Conservation (phyloP, 2,113 vertebrate species). For the Lota lota region DNA sequence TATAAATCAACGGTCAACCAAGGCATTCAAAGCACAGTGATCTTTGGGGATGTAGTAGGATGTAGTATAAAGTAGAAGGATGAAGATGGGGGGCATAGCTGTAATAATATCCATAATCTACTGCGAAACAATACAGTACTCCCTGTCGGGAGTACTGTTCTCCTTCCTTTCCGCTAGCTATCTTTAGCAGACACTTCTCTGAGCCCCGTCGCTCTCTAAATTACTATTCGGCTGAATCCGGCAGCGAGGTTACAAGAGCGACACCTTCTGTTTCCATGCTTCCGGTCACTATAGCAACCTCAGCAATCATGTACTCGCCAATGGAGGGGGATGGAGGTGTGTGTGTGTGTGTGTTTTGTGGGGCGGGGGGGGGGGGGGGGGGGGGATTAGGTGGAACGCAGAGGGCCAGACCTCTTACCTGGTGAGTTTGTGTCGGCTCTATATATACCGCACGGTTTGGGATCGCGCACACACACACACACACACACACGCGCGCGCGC, state of each 20-base stretch:
- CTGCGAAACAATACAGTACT: neutral
- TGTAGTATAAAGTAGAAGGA: constrained; percentile 16
- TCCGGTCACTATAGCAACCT: constrained; percentile 74
- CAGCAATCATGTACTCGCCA: constrained; percentile 64
- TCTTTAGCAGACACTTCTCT: constrained; percentile 52
- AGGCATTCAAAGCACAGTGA: no score
- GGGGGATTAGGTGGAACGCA: no score
- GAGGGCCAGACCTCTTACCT: no score
- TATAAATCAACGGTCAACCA: no score
- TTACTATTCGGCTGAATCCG: constrained; percentile 70
- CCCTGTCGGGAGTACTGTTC: constrained; percentile 18
- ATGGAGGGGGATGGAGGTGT: constrained; percentile 52
- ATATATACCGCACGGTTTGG: no score
- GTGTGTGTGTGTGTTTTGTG: no score
- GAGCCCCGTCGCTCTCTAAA: constrained; percentile 58
- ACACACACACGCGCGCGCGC: neutral
- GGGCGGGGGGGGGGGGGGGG: no score
- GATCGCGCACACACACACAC: neutral
- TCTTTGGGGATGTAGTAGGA: no score
- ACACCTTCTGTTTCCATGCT: constrained; percentile 73
- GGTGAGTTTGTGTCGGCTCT: no score
- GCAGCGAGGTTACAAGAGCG: constrained; percentile 67
- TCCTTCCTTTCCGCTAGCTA: constrained; percentile 36
- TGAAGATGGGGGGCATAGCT: constrained; percentile 3
- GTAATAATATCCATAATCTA: no score